Base-by-base conservation (phyloP, 2,797 vertebrate species). In the Propithecus deckenii region DNA sequence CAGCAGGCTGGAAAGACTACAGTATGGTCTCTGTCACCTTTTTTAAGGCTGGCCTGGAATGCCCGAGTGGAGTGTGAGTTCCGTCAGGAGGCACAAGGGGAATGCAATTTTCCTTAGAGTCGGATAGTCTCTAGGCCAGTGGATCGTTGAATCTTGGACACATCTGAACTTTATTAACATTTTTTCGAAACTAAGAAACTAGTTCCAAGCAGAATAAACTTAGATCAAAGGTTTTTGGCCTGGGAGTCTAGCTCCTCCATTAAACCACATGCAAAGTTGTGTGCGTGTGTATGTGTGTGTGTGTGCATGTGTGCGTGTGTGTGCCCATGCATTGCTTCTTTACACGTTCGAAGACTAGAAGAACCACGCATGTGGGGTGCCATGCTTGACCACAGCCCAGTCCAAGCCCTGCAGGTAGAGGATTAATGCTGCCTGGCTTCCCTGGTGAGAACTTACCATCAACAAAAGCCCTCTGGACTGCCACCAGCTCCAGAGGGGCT, bases 401-500 rank as follows among this genome's bases (percentile, higher is more conserved):
- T 52, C 69, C 92, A 32, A 50, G 5, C n/a, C 32, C 50, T 10
- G 17, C 0, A 9, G 48, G 8, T 3, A 2, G 32, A 84, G 79
- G 57, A 43, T 15, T 63, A 55, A 55, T 38, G n/a, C 38, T 83
- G 43, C 35, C 80, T 74, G 32, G 71, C 23, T 88, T 89, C 63
- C 93, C 69, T 7, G 0, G 52, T 20, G 46, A 61, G 63, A 55
- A 84, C 28, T 69, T 23, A 28, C 87, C 46, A 23, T 72, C 43
- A 46, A 28, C 91, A 87, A 80, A 94, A 89, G 52, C 30, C 75
- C 48, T 76, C 59, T n/a, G 35, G 71, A 28, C 59, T 46, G 86
- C 52, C 94, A 93, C 86, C 89, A 76, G 74, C 63, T 94, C 59
- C n/a, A 1, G 23, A 80, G 86, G 81, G 83, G 63, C 61, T 91